Conservation (phyloP, 2,888 invertebrate genomes). For the Pseudeuparius sepicola region DNA sequence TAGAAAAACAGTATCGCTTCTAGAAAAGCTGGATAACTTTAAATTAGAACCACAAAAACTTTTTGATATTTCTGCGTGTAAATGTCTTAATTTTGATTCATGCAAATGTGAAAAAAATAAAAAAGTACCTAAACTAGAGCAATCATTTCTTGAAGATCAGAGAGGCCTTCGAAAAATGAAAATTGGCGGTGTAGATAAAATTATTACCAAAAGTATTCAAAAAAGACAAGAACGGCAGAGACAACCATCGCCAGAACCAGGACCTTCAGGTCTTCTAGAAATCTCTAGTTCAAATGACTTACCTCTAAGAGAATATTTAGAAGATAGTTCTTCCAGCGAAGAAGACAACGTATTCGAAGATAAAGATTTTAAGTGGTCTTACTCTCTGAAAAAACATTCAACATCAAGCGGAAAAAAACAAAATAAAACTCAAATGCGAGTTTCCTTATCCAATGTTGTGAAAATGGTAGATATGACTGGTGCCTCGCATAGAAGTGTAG, state of each 20-base stretch:
- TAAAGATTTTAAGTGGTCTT: slow-evolving; percentile 5
- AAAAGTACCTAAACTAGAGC: slow-evolving; percentile 3
- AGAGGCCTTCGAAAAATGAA: slow-evolving; percentile 7
- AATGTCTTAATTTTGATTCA: slow-evolving; percentile 3
- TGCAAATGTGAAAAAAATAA: neutral
- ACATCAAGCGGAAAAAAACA: slow-evolving; percentile 1
- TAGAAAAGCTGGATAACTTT: slow-evolving; percentile 9
- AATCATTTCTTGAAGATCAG: slow-evolving; percentile 4
- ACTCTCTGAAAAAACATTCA: slow-evolving; percentile 1
- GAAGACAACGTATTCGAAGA: slow-evolving; percentile 1
- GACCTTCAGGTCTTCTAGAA: too few relatives aligned
- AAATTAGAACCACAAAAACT: slow-evolving; percentile 5
- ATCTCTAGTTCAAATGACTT: too few relatives aligned
- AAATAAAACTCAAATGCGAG: slow-evolving; percentile 1
- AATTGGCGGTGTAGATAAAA: slow-evolving; percentile 8
- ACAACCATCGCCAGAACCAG: too few relatives aligned
- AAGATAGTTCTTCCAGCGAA: too few relatives aligned
- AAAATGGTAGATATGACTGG: slow-evolving; percentile 7
- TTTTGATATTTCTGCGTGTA: slow-evolving; percentile 10
- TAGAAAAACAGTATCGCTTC: slow-evolving; percentile 4
- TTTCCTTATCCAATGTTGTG: neutral
- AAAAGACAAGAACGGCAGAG: slow-evolving; percentile 7
- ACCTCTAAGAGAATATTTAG: too few relatives aligned
- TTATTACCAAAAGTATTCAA: slow-evolving; percentile 6
- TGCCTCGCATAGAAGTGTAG: slow-evolving; percentile 10